Evolutionary conservation across 2,888 invertebrate genomes (phyloP), one percentile per base, ranked within the genome.

Genomic region (Pterostichus madidus): DNA sequence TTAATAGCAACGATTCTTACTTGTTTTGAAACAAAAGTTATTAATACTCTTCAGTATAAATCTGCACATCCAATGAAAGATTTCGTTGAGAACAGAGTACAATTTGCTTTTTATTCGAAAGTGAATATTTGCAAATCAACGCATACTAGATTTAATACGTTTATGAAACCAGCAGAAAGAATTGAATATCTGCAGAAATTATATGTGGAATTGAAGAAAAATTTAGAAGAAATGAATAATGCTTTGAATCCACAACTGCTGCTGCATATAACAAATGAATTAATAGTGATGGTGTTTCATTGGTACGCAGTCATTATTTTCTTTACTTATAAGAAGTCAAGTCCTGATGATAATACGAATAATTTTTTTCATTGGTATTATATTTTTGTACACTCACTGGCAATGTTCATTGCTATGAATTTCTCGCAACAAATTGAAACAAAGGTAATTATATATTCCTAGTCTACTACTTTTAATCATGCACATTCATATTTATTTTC

Each of bases 291-390:
- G 35, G 88, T 90, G 61, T 86, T 90, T 1, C 87, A 88, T 81
- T 89, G 89, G 88, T 90, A 90, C 83, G 89, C 89, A 2, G 89
- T 89, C 6, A 87, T 90, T 32, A 88, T 89, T 24, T 88, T 89
- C 83, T 84, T 89, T 56, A 88, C 88, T 3, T 89, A 88, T 78
- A 85, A 85, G 35, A 75, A 84, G 0, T 85, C 87, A 13, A 85
- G 87, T 5, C 87, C 87, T 3, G 83, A 85, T 39, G 88, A 88
- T 31, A 86, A 85, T 24, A 87, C 87, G 0, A 87, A 89, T 6
- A 88, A 90, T 83, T 85, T 89, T 6, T 83, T 89, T 39, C 90
- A 90, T 84, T 87, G 88, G 83, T 80, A 88, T 13, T 89, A 87
- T 83, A 88, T 89, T 0, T 31, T 88, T 11, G 76, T 88, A 53